These are phyloP conservation scores for Lapara coniferarum DNA, from an alignment of 2,888 invertebrate species.

Conservation along the genomic window DNA sequence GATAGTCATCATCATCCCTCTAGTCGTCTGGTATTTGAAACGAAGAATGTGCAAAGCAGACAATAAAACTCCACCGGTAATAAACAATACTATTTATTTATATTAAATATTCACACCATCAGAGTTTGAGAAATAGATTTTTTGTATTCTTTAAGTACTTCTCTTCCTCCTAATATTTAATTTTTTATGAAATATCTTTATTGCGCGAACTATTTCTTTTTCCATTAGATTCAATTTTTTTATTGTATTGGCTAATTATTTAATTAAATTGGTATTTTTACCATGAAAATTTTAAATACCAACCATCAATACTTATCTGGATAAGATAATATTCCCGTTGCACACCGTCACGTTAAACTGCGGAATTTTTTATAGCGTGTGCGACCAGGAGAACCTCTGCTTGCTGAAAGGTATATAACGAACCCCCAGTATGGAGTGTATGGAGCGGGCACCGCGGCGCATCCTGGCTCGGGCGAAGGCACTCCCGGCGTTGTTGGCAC, in stretches of 20 bases:
- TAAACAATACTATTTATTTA: conserved; percentile 16
- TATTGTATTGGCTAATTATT: too few relatives aligned
- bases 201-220: too few relatives aligned
- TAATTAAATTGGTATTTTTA: too few relatives aligned
- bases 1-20: conserved; percentile 54
- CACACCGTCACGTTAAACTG: conserved; percentile 38
- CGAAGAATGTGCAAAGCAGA: conserved; percentile 67
- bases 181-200: not conserved
- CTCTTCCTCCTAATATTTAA: not conserved
- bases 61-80: conserved; percentile 75
- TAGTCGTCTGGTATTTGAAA: conserved; percentile 62
- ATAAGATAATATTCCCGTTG: conserved; percentile 35
- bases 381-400: conserved; percentile 84
- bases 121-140: too few relatives aligned
- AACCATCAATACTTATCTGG: not conserved
- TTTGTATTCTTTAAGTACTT: too few relatives aligned
- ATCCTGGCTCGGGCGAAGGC: conserved; percentile 42
- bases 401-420: conserved; percentile 89
- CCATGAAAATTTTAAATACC: too few relatives aligned
- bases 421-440: conserved; percentile 89
- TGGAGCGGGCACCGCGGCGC: conserved; percentile 60
- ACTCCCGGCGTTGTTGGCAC: conserved; percentile 45
- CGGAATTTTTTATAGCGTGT: conserved; percentile 72
- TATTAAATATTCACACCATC: not conserved
- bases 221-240: too few relatives aligned